These are phyloP conservation scores for Orientallactaga sibirica DNA, from an alignment of 2,797 vertebrate species.

Conservation along the genomic window DNA sequence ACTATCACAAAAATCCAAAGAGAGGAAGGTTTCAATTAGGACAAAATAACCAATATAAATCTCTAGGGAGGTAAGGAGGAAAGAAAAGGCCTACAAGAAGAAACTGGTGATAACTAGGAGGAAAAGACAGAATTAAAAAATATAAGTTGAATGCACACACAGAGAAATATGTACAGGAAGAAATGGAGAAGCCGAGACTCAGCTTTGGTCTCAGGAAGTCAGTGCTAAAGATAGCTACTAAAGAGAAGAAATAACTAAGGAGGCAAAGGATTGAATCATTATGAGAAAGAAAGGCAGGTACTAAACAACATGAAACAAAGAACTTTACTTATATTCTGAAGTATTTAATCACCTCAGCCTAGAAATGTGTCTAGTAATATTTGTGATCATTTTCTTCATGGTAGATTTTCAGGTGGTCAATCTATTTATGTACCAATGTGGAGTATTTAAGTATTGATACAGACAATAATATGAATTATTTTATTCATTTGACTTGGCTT, in stretches of 20 bases:
- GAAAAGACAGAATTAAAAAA: not conserved
- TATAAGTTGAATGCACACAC: not conserved
- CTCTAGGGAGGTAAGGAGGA: not conserved
- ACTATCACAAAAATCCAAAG: not conserved
- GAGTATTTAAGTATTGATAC: too few species aligned
- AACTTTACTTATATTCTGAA: slow-evolving; percentile 1
- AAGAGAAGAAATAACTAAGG: not conserved
- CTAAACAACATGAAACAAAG: not conserved
- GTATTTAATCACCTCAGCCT: not conserved
- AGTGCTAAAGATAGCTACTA: not conserved
- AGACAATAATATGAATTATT: not conserved
- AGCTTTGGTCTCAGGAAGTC: not conserved
- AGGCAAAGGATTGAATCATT: not conserved
- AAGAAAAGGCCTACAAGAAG: not conserved
- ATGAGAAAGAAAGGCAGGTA: not conserved
- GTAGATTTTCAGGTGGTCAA: not conserved
- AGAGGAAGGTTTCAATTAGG: not conserved
- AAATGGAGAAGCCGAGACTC: not conserved
- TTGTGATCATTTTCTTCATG: not conserved
- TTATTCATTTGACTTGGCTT: not conserved
- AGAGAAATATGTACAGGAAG: not conserved
- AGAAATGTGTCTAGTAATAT: not conserved
- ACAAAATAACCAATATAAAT: slow-evolving; percentile 19
- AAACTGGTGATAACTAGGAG: not conserved
- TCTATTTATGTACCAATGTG: not conserved